Evolutionary conservation across 2,113 vertebrate species (phyloP).

Genomic region (Nipponia nippon): DNA sequence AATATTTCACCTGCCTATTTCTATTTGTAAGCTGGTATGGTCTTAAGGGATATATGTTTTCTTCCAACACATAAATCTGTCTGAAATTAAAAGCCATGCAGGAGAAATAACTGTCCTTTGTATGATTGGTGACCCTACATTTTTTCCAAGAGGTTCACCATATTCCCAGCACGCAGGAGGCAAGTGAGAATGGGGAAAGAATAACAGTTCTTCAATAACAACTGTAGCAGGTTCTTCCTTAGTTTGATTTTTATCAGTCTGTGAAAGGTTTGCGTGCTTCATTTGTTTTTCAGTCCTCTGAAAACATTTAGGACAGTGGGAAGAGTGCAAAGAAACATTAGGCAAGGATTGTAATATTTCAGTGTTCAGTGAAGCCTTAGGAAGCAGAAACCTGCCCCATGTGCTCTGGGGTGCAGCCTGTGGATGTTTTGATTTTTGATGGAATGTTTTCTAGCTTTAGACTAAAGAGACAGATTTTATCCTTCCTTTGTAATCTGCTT

Average conservation of each 20-base stretch:
- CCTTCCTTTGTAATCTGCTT: neutral
- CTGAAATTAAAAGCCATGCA: neutral
- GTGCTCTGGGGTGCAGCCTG: neutral
- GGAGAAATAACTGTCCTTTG: neutral
- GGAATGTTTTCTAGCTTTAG: neutral
- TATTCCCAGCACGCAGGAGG: neutral
- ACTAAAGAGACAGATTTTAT: neutral
- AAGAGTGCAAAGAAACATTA: neutral
- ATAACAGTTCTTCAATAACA: neutral
- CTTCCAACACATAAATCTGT: neutral
- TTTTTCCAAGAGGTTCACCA: neutral
- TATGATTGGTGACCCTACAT: neutral
- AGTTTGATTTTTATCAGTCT: neutral
- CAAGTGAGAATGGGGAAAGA: neutral
- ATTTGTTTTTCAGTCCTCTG: neutral
- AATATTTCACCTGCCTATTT: constrained; percentile 17
- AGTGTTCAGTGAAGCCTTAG: neutral
- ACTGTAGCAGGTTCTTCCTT: neutral
- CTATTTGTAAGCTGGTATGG: neutral
- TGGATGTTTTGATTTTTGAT: neutral
- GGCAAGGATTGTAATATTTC: neutral
- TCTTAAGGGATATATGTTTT: neutral
- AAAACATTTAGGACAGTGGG: neutral
- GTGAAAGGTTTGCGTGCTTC: neutral
- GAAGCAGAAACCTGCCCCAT: neutral